These are phyloP conservation scores for Poecile montanus DNA, from an alignment of 2,797 vertebrate genomes.

Conservation along the genomic window DNA sequence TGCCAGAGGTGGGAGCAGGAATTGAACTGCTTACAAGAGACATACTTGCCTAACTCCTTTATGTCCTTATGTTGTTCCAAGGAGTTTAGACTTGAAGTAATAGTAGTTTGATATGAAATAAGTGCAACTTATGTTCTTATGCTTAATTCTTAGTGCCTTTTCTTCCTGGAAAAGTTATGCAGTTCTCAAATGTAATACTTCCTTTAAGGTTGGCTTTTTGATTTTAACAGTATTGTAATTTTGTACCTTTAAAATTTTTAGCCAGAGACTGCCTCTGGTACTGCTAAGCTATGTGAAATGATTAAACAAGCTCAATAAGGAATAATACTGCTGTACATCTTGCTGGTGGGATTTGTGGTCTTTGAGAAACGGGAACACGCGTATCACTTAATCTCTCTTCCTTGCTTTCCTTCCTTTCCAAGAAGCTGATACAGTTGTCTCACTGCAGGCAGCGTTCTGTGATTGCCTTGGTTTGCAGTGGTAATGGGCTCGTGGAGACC, in stretches of 20 bases:
- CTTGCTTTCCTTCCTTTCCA: neutral
- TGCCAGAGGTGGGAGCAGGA: neutral
- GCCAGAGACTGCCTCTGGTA: neutral
- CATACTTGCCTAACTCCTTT: neutral
- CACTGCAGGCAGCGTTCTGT: neutral
- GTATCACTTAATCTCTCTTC: neutral
- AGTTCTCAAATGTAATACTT: neutral
- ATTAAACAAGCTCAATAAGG: neutral
- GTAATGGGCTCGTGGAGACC: neutral
- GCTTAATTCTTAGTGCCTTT: neutral
- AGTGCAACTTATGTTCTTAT: neutral
- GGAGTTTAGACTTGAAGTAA: neutral
- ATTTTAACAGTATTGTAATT: neutral
- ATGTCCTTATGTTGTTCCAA: neutral
- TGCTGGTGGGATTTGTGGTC: neutral
- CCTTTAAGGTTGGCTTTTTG: neutral
- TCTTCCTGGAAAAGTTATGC: neutral
- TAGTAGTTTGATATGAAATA: neutral
- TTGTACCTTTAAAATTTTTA: neutral
- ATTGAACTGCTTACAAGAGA: neutral
- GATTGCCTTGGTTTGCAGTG: neutral
- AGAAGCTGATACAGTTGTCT: neutral
- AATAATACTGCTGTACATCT: neutral
- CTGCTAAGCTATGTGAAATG: neutral
- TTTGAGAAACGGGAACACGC: fast-evolving